Base-by-base conservation (phyloP, 2,888 invertebrate species). In the Drosophila prostipennis region DNA sequence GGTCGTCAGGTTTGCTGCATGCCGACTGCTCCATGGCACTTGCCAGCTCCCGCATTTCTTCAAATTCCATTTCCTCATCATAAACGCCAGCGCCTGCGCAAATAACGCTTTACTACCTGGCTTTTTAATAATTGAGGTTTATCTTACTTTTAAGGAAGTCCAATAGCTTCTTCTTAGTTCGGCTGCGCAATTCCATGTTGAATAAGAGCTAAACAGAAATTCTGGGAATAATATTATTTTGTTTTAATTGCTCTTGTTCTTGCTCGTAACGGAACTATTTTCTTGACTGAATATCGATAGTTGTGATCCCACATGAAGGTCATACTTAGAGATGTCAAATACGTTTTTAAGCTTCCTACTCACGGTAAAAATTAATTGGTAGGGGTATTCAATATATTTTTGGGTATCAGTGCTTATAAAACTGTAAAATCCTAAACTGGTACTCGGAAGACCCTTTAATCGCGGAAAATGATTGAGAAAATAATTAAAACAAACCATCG, bases 51-150 rank as follows among this genome's bases (percentile, higher is more conserved):
- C 77, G 78, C 90, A 90, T 91, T 57, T 90, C 84, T 2, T 78
- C 75, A 3, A 89, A 4, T 0, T 73, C 59, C 91, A 90, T 90
- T 13, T 77, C 88, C 0, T 80, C 80, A 34, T 90, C 90, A 32
- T 84, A 89, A 19, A 81, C 63, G 1, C 90, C 91, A 13, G 85
- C 80, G 10, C 51, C 65, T 65, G 37, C 34, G 32, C n/a, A 6
- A 16, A 19, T 32, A 3, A 3, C 10, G 10, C 26, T 37, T 46
- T 11, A 1, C 13, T 23, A 29, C n/a, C 2, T 3, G 23, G 2
- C 26, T 1, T 2, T 1, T 10, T 14, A 11, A 0, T 19, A 26
- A 6, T 6, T 2, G 6, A 6, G 8, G 10, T 7, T 6, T 7
- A 4, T 7, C 13, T 13, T 64, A 65, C 65, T 76, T 14, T 49